These are phyloP conservation scores for Salvelinus namaycush DNA, from an alignment of 2,113 vertebrate species.

Conservation along the genomic window DNA sequence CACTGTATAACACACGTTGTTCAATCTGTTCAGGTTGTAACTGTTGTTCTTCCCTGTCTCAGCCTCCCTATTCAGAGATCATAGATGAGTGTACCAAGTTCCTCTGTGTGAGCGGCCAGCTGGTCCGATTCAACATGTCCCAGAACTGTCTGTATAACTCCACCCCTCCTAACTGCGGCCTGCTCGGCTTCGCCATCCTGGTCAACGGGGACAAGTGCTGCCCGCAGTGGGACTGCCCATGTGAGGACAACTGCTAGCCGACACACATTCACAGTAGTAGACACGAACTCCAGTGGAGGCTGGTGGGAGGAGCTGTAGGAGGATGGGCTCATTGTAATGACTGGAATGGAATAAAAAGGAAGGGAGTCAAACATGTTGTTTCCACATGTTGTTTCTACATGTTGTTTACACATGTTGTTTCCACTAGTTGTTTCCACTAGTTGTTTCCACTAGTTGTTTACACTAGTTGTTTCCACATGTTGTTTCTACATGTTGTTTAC, in stretches of 20 bases:
- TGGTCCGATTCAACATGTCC: conserved; percentile 89
- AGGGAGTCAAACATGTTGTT: too few relatives aligned
- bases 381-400: too few relatives aligned
- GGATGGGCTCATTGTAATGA: too few relatives aligned
- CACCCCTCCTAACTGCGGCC: conserved; percentile 84
- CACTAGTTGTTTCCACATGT: too few relatives aligned
- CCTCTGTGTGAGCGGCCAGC: conserved; percentile 88
- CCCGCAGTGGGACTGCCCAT: conserved; percentile 93
- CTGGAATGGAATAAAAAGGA: too few relatives aligned
- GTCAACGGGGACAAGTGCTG: conserved; percentile 93
- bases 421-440: too few relatives aligned
- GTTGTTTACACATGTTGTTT: too few relatives aligned
- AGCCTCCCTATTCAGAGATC: conserved; percentile 76
- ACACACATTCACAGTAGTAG: neutral
- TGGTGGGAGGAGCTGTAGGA: too few relatives aligned
- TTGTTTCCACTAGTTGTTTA: too few relatives aligned
- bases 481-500: too few relatives aligned
- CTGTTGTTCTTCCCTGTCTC: conserved; percentile 18
- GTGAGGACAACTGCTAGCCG: conserved; percentile 74
- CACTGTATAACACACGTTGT: too few relatives aligned
- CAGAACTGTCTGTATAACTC: conserved; percentile 85
- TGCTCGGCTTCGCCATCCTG: conserved; percentile 86
- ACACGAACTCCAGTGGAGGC: neutral
- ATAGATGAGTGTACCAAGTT: conserved; percentile 87
- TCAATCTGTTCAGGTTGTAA: neutral